Conservation (phyloP, 2,888 invertebrate species). For the Endotricha flammealis region DNA sequence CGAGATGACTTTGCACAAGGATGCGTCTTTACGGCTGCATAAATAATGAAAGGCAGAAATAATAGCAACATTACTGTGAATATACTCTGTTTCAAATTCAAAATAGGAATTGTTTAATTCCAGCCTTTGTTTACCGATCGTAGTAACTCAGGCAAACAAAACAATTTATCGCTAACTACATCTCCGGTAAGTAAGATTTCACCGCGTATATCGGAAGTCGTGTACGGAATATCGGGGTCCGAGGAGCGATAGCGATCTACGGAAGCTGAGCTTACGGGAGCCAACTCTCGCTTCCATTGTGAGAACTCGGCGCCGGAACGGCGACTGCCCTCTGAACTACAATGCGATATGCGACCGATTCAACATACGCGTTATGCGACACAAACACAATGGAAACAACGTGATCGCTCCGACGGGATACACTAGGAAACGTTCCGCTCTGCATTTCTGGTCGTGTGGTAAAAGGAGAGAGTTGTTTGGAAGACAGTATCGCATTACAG, state of each 20-base stretch:
- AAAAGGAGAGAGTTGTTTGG: constrained; percentile 65
- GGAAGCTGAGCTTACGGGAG: constrained; percentile 50
- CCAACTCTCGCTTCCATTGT: constrained; percentile 68
- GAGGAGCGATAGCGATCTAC: constrained; percentile 54
- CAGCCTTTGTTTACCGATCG: constrained; percentile 6
- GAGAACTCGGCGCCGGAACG: constrained; percentile 48
- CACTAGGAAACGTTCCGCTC: constrained; percentile 72
- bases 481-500: constrained; percentile 54
- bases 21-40: constrained; percentile 8
- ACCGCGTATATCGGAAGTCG: constrained; percentile 45
- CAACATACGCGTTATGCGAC: constrained; percentile 31
- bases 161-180: constrained; percentile 7
- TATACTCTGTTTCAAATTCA: background rate
- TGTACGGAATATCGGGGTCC: constrained; percentile 40
- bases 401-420: constrained; percentile 36
- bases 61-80: too few species aligned
- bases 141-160: constrained; percentile 7
- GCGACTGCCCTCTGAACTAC: constrained; percentile 59
- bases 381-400: constrained; percentile 59
- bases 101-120: background rate
- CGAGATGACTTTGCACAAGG: constrained; percentile 28
- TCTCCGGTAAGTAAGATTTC: constrained; percentile 9
- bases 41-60: background rate
- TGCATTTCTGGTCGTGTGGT: constrained; percentile 59
- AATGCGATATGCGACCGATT: constrained; percentile 46